Evolutionary conservation across 2,797 vertebrate species (phyloP).

Genomic region (Syncerus caffer): DNA sequence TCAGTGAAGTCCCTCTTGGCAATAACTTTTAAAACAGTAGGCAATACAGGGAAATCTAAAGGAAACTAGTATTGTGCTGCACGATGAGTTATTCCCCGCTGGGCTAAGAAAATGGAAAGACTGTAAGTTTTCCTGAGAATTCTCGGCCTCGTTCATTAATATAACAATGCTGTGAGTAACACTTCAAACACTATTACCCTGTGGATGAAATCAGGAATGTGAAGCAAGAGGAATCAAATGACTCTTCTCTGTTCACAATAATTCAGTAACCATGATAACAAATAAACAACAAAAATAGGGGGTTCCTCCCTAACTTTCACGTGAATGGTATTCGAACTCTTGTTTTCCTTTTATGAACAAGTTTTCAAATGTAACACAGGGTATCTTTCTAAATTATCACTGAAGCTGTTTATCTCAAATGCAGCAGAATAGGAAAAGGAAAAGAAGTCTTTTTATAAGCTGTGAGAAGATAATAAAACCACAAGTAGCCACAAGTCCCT

Average conservation of each 20-base stretch:
- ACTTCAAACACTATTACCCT: not conserved
- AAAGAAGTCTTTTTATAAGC: not conserved
- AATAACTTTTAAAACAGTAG: not conserved
- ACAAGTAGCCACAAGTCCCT: conserved; percentile 14
- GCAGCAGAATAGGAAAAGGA: not conserved
- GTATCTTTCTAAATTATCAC: not conserved
- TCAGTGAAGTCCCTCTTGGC: conserved; percentile 1
- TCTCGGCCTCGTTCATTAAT: not conserved
- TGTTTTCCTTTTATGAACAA: not conserved
- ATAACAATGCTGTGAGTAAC: not conserved
- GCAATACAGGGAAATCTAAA: not conserved
- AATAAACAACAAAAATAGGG: not conserved
- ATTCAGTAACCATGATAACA: conserved; percentile 19
- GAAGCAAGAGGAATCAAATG: conserved; percentile 14
- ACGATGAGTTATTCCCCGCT: conserved; percentile 27
- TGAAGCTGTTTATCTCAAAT: conserved; percentile 18
- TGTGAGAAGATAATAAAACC: conserved; percentile 43
- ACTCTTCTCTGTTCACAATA: not conserved
- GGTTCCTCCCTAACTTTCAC: not conserved
- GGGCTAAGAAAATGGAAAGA: not conserved
- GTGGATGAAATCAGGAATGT: not conserved
- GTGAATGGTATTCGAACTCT: not conserved
- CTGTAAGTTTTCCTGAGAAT: conserved; percentile 13
- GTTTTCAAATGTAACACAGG: not conserved
- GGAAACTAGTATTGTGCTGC: conserved; percentile 11